Base-by-base conservation (phyloP, 2,888 invertebrate genomes). In the Artemia sinica region DNA sequence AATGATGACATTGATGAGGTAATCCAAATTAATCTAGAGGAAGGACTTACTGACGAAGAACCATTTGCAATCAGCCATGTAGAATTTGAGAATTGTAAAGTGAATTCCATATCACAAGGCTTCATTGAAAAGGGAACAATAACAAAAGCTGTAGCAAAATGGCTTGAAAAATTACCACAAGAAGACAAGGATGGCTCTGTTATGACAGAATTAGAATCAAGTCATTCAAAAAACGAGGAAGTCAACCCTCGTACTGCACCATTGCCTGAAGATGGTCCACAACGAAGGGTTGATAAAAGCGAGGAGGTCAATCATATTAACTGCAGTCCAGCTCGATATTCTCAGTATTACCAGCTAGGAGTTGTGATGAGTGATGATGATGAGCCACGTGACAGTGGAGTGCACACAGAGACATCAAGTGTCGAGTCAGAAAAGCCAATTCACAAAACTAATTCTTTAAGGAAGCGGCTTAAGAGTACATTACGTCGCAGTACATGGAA, bases 271-370 rank as follows among this genome's bases (percentile, higher is more conserved):
- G 8, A 58, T 58, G 58, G 18, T 58, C 58, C 58, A 58, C 58
- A 58, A 58, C 58, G 58, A 58, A 58, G 58, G 58, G 58, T 58
- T 18, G 28, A 28, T 28, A 10, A 58, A 18, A 18, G 18, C 1
- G 58, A 58, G 9, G 58, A 58, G 18, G n/a, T 58, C 10, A n/a
- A n/a, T 14, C n/a, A n/a, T 18, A 18, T 58, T 18, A 58, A 58
- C 67, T 74, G 73, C 69, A 73, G 73, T 71, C 74, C 74, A 49
- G 71, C 72, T 69, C 73, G 73, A 68, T 74, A 72, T 72, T 71
- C 73, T 58, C 72, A 73, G 69, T 74, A 74, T 69, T 74, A 74
- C 69, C 74, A 74, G 71, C 71, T 74, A 65, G 74, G 74, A 63
- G 73, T 74, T 49, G 72, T 73, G 13, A 71, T 72, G 67, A 74